Evolutionary conservation across 2,888 invertebrate species (phyloP).

Genomic region (Apamea epomidion): DNA sequence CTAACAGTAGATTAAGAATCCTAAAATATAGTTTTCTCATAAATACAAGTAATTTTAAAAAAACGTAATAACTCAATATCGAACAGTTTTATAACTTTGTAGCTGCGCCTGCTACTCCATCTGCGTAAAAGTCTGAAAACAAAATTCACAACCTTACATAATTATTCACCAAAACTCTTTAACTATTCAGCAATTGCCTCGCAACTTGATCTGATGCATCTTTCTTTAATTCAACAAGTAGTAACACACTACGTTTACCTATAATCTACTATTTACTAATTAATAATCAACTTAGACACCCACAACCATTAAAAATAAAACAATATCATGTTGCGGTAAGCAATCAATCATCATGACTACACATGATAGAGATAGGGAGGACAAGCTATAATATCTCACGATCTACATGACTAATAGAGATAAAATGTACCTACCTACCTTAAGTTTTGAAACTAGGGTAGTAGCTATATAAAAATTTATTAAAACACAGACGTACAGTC

Average conservation of each 20-base stretch:
- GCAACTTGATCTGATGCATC: neutral
- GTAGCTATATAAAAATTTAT: slow-evolving; percentile 7
- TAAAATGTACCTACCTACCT: slow-evolving; percentile 10
- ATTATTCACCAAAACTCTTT: neutral
- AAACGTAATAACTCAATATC: neutral
- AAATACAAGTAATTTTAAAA: too few species aligned
- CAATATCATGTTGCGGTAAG: slow-evolving; percentile 15
- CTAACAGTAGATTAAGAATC: neutral
- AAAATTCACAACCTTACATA: neutral
- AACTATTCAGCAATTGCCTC: neutral
- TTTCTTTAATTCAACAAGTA: neutral
- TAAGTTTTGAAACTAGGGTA: slow-evolving; percentile 12
- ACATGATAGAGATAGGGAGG: slow-evolving; percentile 16
- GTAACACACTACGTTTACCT: neutral
- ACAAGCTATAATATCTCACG: slow-evolving; percentile 17
- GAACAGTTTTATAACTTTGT: neutral
- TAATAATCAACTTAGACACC: neutral
- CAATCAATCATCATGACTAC: slow-evolving; percentile 34
- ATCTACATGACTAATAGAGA: slow-evolving; percentile 27
- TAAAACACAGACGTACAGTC: neutral
- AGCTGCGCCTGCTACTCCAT: neutral
- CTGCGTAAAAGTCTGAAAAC: neutral
- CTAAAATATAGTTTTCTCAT: neutral
- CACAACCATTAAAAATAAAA: slow-evolving; percentile 16
- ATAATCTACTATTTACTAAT: neutral